phyloP scores from a whole-genome alignment of 35 echinoderm and acorn worm species.

The Ptychodera flava region DNA sequence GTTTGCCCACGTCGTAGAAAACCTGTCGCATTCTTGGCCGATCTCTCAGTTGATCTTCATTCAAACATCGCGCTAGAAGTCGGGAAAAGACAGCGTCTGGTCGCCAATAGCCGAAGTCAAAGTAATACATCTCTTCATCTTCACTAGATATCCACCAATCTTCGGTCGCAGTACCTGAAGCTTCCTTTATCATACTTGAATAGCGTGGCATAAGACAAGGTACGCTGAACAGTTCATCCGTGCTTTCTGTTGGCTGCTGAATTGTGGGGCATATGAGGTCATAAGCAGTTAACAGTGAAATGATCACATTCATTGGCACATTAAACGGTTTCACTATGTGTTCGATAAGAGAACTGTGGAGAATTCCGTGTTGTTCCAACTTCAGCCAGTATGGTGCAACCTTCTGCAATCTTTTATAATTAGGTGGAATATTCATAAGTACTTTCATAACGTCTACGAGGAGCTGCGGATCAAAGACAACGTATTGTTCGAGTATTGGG shows the following conservation, averaged over 20 bases:
- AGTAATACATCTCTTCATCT: constrained; percentile 16
- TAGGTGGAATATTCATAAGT: constrained; percentile 4
- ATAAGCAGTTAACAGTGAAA: not conserved
- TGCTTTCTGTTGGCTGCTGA: not conserved
- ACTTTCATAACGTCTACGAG: constrained; percentile 30
- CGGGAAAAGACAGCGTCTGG: constrained; percentile 21
- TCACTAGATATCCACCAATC: not conserved
- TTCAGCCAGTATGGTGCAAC: constrained; percentile 15
- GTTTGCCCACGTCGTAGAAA: not conserved
- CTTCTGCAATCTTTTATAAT: not conserved
- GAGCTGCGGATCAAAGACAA: constrained; percentile 27
- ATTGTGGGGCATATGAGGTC: not conserved
- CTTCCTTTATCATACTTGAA: not conserved
- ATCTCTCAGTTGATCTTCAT: not conserved
- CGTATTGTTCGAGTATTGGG: constrained; percentile 4
- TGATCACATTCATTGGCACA: not conserved
- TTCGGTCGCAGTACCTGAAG: not conserved
- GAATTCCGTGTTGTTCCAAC: constrained; percentile 10
- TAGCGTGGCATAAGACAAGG: not conserved
- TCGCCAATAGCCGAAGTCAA: constrained; percentile 15
- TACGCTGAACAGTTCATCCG: not conserved
- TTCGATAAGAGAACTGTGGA: constrained; percentile 3
- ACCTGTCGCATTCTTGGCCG: not conserved
- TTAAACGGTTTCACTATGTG: not conserved
- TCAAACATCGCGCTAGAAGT: constrained; percentile 9